Evolutionary conservation across 1,140 invertebrate species (phyloP), one percentile per base, ranked within the genome.

Genomic region (Cydia splendana): DNA sequence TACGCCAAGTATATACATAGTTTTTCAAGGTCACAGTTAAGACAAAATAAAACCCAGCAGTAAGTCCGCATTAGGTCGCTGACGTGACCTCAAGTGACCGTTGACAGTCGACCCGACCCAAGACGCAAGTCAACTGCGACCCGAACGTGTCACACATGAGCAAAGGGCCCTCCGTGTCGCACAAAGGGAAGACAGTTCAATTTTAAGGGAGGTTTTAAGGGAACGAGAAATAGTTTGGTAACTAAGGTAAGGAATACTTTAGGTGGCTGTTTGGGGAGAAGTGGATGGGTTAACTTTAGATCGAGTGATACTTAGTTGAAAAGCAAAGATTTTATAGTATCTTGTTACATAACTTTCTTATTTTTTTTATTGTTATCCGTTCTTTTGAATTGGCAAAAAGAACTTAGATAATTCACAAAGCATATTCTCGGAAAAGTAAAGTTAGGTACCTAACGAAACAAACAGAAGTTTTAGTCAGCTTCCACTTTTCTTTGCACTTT

Each of bases 121-220:
- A 62, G 57, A 62, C 57, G 18, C 57, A 62, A 62, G 57, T 62
- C 57, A 62, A 62, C 57, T 62, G 57, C 18, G 20, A 20, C 57
- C 57, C 20, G 4, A 9, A 51, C 48, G 48, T 51, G 53, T 57
- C 53, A 57, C 13, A 53, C 48, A 15, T 51, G 53, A 57, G 53
- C 53, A 57, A 18, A 18, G 53, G 48, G 48, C 12, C 48, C 1
- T n/a, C 48, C 45, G 45, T 48, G 45, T 13, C 45, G 9, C 45
- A 15, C 13, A 48, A 48, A 48, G 13, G 45, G 45, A 48, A 57
- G 53, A 57, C n/a, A 18, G 53, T 9, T 57, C n/a, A 57, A 57
- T 57, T 57, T 57, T 9, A 9, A 57, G 53, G 53, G n/a, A 57
- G n/a, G 15, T 57, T 57, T 18, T 9, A 51, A 57, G 53, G 53